Conservation (phyloP, 37 sponge, comb jelly and placozoan genomes). For the Cladorhizidae sp. region DNA sequence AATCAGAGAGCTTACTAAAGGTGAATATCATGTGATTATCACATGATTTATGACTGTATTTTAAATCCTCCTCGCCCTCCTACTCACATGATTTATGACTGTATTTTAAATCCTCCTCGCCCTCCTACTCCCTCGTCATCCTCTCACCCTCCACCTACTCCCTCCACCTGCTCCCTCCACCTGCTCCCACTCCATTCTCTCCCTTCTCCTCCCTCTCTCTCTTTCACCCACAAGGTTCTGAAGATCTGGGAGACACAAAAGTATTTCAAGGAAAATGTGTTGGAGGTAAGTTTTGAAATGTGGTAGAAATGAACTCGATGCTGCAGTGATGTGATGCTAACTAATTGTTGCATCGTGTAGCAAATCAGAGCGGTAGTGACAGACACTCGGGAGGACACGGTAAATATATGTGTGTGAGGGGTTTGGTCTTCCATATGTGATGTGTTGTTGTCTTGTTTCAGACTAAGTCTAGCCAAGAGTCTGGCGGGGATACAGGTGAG, state of each 20-base stretch:
- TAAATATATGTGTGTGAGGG: neutral
- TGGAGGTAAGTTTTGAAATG: conserved; percentile 34
- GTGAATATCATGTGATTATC: conserved; percentile 21
- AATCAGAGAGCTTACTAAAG: conserved; percentile 60
- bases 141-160: no score
- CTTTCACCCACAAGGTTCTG: no score
- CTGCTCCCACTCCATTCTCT: no score
- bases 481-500: no score
- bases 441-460: neutral
- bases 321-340: neutral
- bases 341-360: neutral
- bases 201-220: no score
- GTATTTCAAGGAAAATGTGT: neutral
- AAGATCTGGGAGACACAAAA: no score
- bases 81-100: no score
- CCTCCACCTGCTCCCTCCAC: no score
- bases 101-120: no score
- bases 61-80: no score
- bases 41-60: neutral
- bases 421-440: neutral
- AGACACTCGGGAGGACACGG: conserved; percentile 5
- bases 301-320: neutral
- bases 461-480: neutral
- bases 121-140: no score
- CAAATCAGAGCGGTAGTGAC: conserved; percentile 46